Evolutionary conservation across 2,797 vertebrate genomes (phyloP).

Genomic region (Falco concolor): DNA sequence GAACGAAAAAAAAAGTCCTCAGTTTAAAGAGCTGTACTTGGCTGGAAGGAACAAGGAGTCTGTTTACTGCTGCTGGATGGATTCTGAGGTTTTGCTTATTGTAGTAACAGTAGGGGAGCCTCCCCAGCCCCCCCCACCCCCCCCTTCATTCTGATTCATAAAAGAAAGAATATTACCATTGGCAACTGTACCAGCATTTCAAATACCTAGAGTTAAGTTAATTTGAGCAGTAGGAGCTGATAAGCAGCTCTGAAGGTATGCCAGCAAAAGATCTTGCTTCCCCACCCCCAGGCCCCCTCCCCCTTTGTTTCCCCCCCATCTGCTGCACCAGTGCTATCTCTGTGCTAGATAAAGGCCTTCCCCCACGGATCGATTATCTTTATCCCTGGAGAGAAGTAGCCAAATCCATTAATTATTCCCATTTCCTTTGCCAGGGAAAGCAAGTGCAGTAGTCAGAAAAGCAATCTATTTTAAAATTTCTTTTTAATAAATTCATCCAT

Average conservation of each 20-base stretch:
- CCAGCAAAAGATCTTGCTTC: not conserved
- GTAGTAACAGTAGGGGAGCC: not conserved
- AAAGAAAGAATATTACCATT: not conserved
- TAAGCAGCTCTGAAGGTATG: slow-evolving; percentile 32
- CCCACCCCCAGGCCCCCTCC: not conserved
- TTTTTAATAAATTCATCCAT: slow-evolving; percentile 6
- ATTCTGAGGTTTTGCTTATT: not conserved
- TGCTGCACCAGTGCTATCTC: not conserved
- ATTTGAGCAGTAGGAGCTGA: not conserved
- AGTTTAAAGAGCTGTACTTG: not conserved
- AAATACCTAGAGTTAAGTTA: not conserved
- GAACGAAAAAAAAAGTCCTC: not conserved
- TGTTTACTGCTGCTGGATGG: not conserved
- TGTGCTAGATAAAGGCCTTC: slow-evolving; percentile 16
- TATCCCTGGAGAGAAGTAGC: slow-evolving; percentile 16
- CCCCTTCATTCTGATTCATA: not conserved
- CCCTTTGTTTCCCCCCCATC: not conserved
- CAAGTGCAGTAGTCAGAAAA: slow-evolving; percentile 4
- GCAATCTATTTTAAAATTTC: not conserved
- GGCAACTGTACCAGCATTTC: not conserved
- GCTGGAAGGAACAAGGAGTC: not conserved
- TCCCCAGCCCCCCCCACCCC: no score
- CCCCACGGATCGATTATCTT: slow-evolving; percentile 17
- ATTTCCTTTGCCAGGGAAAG: slow-evolving; percentile 14
- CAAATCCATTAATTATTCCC: slow-evolving; percentile 44